phyloP scores from a whole-genome alignment of 1,140 invertebrate species.

The Zaprionus ghesquierei region DNA sequence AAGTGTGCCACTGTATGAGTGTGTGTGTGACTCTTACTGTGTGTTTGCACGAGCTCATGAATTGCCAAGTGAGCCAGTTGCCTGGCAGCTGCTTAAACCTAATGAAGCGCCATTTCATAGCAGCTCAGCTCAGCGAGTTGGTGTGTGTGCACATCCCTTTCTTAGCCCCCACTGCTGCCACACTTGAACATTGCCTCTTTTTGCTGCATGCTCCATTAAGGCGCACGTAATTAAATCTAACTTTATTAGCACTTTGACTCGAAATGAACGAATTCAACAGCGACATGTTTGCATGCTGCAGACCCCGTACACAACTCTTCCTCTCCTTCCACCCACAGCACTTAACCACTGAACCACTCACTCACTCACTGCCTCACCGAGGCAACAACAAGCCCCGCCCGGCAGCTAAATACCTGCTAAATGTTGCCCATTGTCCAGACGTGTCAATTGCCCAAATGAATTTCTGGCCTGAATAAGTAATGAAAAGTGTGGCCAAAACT shows the following conservation, averaged over 20 bases:
- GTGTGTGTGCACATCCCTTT: neutral
- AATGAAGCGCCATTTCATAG: constrained; percentile 49
- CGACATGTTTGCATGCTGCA: constrained; percentile 24
- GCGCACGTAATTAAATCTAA: constrained; percentile 75
- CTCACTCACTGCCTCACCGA: too few relatives aligned
- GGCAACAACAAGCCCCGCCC: too few relatives aligned
- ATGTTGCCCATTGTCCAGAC: constrained; percentile 4
- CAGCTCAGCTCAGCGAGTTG: neutral
- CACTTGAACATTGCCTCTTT: neutral
- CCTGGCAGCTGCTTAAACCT: constrained; percentile 68
- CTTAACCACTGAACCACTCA: neutral
- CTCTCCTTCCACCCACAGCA: neutral
- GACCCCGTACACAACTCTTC: neutral
- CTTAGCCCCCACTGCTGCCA: neutral
- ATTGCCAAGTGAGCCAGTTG: constrained; percentile 71
- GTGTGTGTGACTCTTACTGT: neutral
- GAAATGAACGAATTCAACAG: constrained; percentile 25
- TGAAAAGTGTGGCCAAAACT: neutral
- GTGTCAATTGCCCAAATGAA: constrained; percentile 12
- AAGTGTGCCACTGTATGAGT: neutral
- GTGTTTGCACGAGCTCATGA: constrained; percentile 51
- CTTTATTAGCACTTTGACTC: constrained; percentile 71
- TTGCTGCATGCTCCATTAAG: constrained; percentile 58
- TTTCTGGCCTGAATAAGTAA: constrained; percentile 1
- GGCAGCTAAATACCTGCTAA: constrained; percentile 6